Base-by-base conservation (phyloP, 2,888 invertebrate genomes). In the Dryomyza anilis region DNA sequence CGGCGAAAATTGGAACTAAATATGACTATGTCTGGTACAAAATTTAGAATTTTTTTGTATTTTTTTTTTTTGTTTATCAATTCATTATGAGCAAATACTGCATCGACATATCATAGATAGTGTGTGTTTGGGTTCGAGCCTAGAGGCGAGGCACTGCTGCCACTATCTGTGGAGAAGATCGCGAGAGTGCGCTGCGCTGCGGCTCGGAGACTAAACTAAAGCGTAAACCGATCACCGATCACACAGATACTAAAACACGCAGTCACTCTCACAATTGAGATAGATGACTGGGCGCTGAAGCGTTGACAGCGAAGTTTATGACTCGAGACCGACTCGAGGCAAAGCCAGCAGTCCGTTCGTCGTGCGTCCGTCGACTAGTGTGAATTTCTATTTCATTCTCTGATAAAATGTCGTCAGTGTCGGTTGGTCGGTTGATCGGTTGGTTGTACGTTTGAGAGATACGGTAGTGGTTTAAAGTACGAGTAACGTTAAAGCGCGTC, bases 341-440 rank as follows among this genome's bases (percentile, higher is more conserved):
- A 23, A 25, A 36, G 48, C 23, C 19, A 23, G 14, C 27, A 21
- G 58, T 36, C 45, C 19, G 48, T n/a, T 5, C 55, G 45, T 16
- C 19, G 45, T 29, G 57, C n/a, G 29, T 21, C 27, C 21, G 27
- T 25, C 25, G 60, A 16, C 16, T 10, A 36, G 39, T 52, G 14
- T 33, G 45, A 36, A 25, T 33, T 63, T 33, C n/a, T 56, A 27
- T 21, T 57, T 57, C 30, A 57, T 63, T 63, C 50, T 57, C 29
- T 19, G 52, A 63, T 63, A 57, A 57, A 57, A 50, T 63, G 63
- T 63, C 63, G 48, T 56, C 52, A 43, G 57, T 45, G 57, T 57
- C 63, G 63, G 63, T 16, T 36, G 33, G 14, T n/a, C n/a, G n/a
- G n/a, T 14, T 19, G 62, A 19, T 29, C 50, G 36, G 30, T 33